Conservation (phyloP, 2,113 vertebrate genomes). For the Cryptotis parvus region DNA sequence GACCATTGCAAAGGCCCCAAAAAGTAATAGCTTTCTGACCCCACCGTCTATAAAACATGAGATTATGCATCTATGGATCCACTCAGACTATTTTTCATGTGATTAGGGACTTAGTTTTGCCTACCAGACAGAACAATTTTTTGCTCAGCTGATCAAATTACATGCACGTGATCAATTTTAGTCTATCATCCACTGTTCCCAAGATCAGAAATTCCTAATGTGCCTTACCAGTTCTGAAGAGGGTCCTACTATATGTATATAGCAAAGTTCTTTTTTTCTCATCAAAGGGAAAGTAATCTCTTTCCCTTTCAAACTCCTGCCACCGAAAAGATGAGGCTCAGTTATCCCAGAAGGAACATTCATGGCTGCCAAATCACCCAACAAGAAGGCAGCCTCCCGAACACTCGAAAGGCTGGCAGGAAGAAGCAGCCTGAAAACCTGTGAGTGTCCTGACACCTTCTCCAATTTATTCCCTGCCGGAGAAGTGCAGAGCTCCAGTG, state of each 20-base stretch:
- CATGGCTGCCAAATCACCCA: not conserved
- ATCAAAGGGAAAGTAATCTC: not conserved
- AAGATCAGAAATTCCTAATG: not conserved
- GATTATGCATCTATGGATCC: not conserved
- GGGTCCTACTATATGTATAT: not conserved
- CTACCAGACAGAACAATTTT: constrained; percentile 10
- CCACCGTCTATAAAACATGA: not conserved
- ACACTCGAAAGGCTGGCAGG: not conserved
- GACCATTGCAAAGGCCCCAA: not conserved
- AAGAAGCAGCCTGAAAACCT: not conserved
- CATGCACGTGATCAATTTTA: not conserved
- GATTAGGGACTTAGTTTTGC: constrained; percentile 10
- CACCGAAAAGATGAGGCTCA: not conserved
- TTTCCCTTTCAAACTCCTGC: not conserved
- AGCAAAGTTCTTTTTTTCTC: constrained; percentile 18
- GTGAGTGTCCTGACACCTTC: not conserved
- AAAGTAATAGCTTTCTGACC: constrained; percentile 47
- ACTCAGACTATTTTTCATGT: constrained; percentile 49
- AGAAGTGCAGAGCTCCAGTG: not conserved
- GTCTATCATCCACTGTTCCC: constrained; percentile 14
- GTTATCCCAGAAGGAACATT: constrained; percentile 4
- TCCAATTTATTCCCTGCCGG: not conserved
- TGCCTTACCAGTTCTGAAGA: not conserved
- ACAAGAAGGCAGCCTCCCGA: not conserved
- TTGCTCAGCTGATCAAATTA: constrained; percentile 25